Conservation (phyloP, 2,797 vertebrate genomes). For the Myotis pilosus region DNA sequence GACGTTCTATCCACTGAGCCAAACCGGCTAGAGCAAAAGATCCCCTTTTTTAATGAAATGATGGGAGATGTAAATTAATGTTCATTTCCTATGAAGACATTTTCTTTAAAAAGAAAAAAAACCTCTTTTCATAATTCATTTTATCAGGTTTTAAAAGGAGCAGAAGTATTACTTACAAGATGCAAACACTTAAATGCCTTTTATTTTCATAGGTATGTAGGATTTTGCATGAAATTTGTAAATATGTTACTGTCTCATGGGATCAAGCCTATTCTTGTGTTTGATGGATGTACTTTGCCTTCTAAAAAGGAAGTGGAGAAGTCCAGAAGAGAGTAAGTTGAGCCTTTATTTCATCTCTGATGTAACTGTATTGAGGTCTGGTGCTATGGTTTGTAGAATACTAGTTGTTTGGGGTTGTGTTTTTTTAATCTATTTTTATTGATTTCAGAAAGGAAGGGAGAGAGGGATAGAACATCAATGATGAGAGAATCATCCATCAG, state of each 20-base stretch:
- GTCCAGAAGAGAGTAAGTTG: slow-evolving; percentile 92
- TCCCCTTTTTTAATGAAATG: background rate
- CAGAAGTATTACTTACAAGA: background rate
- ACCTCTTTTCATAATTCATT: background rate
- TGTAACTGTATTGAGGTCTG: background rate
- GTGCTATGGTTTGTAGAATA: background rate
- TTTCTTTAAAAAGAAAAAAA: background rate
- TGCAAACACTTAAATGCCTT: background rate
- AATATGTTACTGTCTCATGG: slow-evolving; percentile 93
- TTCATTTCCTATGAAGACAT: background rate
- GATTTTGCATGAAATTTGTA: slow-evolving; percentile 97
- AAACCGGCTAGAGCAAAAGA: too few relatives aligned
- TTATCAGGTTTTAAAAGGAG: slow-evolving; percentile 20
- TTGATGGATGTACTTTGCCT: slow-evolving; percentile 96
- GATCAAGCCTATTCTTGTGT: slow-evolving; percentile 94
- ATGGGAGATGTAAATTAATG: background rate
- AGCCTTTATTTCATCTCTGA: background rate
- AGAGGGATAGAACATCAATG: too few relatives aligned
- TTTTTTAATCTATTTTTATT: background rate
- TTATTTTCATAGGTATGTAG: slow-evolving; percentile 89
- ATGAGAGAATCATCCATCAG: too few relatives aligned
- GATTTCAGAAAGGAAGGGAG: too few relatives aligned
- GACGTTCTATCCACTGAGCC: too few relatives aligned
- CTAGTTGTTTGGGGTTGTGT: background rate
- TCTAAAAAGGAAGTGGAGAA: slow-evolving; percentile 98